Percentiles rank a stretch among this genome's conserved stretches.
These are phyloP conservation scores for Xanthorhoe spadicearia DNA, from an alignment of 2,888 invertebrate species.

Conservation along the genomic window DNA sequence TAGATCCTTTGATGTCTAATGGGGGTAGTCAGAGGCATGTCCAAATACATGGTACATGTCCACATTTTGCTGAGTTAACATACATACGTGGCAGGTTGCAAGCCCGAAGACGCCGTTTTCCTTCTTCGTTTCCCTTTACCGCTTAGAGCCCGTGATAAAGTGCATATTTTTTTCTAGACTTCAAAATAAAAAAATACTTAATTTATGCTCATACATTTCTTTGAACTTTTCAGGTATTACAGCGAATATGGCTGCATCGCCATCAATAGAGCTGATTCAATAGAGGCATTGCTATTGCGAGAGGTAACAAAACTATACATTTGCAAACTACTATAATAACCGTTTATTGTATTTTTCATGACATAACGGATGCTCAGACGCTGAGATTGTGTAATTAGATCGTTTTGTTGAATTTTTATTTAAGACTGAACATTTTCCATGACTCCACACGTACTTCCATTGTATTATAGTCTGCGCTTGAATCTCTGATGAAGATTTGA, in stretches of 20 bases:
- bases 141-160: no score
- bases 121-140: no score
- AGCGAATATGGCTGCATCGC: slow-evolving; percentile 35
- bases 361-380: slow-evolving; percentile 25
- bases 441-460: slow-evolving; percentile 46
- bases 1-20: no score
- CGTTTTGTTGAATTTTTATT: slow-evolving; percentile 40
- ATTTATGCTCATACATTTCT: not conserved
- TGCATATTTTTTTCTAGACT: no score
- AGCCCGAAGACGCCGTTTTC: no score
- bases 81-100: no score
- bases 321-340: slow-evolving; percentile 24
- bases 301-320: slow-evolving; percentile 37
- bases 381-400: slow-evolving; percentile 11
- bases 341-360: slow-evolving; percentile 26
- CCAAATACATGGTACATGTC: no score
- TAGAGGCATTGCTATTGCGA: slow-evolving; percentile 58
- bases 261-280: slow-evolving; percentile 49
- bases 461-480: slow-evolving; percentile 38
- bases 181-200: not conserved
- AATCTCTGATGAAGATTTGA: slow-evolving; percentile 43
- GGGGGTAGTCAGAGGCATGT: no score
- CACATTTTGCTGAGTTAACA: no score
- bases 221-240: slow-evolving; percentile 47
- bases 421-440: slow-evolving; percentile 59